Conservation (phyloP, 2,797 vertebrate species). For the Sciaenops ocellatus region DNA sequence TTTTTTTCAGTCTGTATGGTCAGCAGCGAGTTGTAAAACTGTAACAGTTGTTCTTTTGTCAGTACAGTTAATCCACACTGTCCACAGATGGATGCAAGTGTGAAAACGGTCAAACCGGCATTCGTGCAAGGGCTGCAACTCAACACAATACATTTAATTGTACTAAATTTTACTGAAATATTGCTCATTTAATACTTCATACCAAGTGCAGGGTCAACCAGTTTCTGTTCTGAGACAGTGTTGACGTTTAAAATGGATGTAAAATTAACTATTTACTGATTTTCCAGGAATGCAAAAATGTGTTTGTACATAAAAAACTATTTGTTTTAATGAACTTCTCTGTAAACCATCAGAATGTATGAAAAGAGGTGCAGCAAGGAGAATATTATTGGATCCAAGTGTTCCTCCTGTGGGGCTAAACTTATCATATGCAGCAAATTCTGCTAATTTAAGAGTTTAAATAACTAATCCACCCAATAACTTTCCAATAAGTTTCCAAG, state of each 20-base stretch:
- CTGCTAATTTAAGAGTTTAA: background rate
- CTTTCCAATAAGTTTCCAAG: constrained; percentile 9
- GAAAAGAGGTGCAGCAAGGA: background rate
- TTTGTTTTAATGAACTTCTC: background rate
- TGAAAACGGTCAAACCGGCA: constrained; percentile 5
- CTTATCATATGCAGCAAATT: background rate
- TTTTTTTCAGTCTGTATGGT: constrained; percentile 51
- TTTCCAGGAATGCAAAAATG: background rate
- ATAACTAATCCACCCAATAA: background rate
- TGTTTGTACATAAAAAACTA: background rate
- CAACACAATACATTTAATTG: background rate
- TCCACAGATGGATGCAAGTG: background rate
- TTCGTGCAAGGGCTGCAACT: background rate
- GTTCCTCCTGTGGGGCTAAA: background rate
- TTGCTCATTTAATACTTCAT: too few relatives aligned
- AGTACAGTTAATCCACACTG: background rate
- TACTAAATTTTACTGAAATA: too few relatives aligned
- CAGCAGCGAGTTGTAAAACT: constrained; percentile 10
- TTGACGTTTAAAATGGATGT: background rate
- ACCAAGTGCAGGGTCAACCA: background rate
- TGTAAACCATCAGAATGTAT: background rate
- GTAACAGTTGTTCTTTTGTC: background rate
- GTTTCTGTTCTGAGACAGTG: background rate
- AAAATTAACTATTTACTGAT: background rate
- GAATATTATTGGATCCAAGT: too few relatives aligned